phyloP scores from a whole-genome alignment of 2,797 vertebrate genomes.

The Borostomias antarcticus region DNA sequence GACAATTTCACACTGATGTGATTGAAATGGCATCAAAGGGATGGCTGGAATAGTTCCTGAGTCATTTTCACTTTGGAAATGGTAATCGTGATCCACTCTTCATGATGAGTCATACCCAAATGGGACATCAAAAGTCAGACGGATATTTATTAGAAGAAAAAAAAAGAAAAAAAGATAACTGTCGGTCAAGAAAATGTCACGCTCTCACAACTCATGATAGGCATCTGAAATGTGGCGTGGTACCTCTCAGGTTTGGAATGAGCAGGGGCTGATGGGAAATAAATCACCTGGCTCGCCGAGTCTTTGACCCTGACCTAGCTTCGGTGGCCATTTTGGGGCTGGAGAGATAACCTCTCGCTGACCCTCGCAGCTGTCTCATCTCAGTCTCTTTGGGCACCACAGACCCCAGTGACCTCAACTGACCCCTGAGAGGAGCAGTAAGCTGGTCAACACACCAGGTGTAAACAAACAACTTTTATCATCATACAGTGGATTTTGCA shows the following conservation, averaged over 20 bases:
- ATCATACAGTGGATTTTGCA: not conserved
- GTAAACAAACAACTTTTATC: not conserved
- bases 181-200: not conserved
- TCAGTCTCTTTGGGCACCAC: not conserved
- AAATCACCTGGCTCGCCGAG: not conserved
- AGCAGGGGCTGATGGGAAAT: not conserved
- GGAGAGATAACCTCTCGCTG: not conserved
- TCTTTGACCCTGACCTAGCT: too few species aligned
- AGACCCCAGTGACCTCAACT: not conserved
- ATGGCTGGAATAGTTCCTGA: conserved; percentile 18
- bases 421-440: not conserved
- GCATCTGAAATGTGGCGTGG: not conserved
- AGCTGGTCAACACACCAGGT: not conserved
- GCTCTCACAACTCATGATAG: not conserved
- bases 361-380: not conserved
- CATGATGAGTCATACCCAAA: not conserved
- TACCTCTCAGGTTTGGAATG: not conserved
- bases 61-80: conserved; percentile 28
- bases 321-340: too few species aligned
- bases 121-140: not conserved
- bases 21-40: conserved; percentile 40
- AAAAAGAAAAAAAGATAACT: too few species aligned
- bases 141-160: not conserved
- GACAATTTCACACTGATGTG: conserved; percentile 31
- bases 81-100: not conserved